Evolutionary conservation across 2,797 vertebrate genomes (phyloP), one percentile per base, ranked within the genome.

Genomic region (Amphiprion clarkii): DNA sequence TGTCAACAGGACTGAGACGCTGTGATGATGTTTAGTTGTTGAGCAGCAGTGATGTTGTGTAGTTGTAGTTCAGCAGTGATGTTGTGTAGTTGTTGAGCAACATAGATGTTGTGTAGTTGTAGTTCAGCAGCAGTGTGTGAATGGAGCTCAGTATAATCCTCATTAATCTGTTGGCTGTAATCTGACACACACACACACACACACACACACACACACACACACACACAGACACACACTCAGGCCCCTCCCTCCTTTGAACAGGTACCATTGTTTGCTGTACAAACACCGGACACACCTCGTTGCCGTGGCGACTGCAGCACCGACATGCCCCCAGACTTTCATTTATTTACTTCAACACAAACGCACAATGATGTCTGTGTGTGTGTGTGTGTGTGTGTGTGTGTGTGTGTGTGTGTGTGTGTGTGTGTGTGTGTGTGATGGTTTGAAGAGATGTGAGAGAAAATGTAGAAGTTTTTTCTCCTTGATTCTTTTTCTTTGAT

Each of bases 211-310:
- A 67, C 78, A 80, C 57, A 39, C 71, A 52, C 60, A 42, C 59
- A 74, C 64, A 78, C 82, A 67, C 92, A 93, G 93, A 91, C 91
- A 92, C 93, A 92, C 92, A 92, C 90, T 92, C 92, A 90, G 93
- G 93, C 92, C 94, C 95, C 95, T 94, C 95, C 95, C 95, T 94
- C 93, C 92, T 93, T 87, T 95, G 95, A 93, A 96, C 96, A 97
- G 95, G 96, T 96, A 95, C 96, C 94, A 94, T 96, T 98, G 97
- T 98, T 98, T 97, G 96, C 95, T 96, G 96, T 96, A 93, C 95
- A 97, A 97, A 97, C 95, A 97, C 83, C 79, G 95, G 95, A 95
- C 95, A 96, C 96, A 94, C 96, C 96, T 94, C 84, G 93, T 97
- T 95, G 95, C 95, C 95, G 86, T 92, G 95, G 96, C 91, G 87